A percentile compares a stretch with the other conserved stretches of the same genome.
These are phyloP conservation scores for Scaptomyza pallida DNA, from an alignment of 1,140 invertebrate genomes.

Conservation along the genomic window DNA sequence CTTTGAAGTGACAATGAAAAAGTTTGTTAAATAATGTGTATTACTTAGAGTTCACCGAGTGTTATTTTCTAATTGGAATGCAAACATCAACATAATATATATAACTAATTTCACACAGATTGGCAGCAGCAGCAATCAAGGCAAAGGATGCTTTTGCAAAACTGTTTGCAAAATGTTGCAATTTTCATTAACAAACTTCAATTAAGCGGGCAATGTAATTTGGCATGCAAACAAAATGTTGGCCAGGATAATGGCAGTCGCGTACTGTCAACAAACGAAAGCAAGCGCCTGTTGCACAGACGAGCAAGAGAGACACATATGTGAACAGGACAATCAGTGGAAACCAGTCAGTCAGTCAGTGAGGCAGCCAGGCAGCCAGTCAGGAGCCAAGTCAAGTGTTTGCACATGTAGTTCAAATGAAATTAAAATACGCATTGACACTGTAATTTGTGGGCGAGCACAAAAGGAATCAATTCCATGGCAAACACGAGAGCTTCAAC, in stretches of 20 bases:
- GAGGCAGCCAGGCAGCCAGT: constrained; percentile 7
- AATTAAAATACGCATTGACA: constrained; percentile 83
- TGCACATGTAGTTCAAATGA: constrained; percentile 81
- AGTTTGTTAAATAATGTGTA: constrained; percentile 24
- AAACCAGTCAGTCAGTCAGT: constrained; percentile 17
- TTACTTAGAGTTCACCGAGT: neutral
- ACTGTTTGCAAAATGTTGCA: constrained; percentile 64
- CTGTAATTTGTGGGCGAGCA: constrained; percentile 77
- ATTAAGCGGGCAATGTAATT: constrained; percentile 80
- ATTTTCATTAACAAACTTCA: constrained; percentile 81
- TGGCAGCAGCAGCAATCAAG: constrained; percentile 21
- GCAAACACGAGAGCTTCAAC: constrained; percentile 43
- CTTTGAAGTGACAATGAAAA: constrained; percentile 2
- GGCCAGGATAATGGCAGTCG: constrained; percentile 73
- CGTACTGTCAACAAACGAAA: constrained; percentile 57
- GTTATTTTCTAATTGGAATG: neutral
- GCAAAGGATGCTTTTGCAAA: constrained; percentile 27
- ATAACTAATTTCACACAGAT: neutral
- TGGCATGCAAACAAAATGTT: constrained; percentile 78
- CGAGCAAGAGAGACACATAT: constrained; percentile 29
- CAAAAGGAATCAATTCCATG: constrained; percentile 81
- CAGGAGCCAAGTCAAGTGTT: constrained; percentile 66
- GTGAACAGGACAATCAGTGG: constrained; percentile 25
- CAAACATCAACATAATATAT: neutral
- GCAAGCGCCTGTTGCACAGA: constrained; percentile 60